phyloP scores from a whole-genome alignment of 2,113 vertebrate species.

The Entelurus aequoreus region DNA sequence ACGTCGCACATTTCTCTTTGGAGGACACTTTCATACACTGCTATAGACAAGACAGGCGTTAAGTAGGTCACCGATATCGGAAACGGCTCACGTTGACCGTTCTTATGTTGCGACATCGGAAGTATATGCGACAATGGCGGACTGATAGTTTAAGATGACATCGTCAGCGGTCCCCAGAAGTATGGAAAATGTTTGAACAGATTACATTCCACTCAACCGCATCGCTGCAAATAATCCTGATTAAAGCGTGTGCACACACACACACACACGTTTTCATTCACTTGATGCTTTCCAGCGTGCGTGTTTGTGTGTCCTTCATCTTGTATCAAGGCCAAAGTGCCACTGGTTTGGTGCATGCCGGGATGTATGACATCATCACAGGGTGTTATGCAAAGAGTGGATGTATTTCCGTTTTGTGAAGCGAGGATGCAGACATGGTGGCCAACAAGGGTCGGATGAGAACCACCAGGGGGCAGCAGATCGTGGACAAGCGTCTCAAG shows the following conservation, averaged over 20 bases:
- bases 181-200: constrained; percentile 20
- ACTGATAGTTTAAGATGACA: constrained; percentile 17
- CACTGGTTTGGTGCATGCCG: constrained; percentile 29
- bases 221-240: constrained; percentile 45
- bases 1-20: not conserved
- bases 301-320: constrained; percentile 25
- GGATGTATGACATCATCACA: constrained; percentile 34
- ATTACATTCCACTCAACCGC: constrained; percentile 41
- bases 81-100: too few species aligned
- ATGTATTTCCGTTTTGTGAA: constrained; percentile 1
- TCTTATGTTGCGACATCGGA: too few species aligned
- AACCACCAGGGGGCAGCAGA: not conserved
- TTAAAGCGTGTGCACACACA: constrained; percentile 28
- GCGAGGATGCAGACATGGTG: too few species aligned
- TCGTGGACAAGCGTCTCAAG: too few species aligned
- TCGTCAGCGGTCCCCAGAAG: not conserved
- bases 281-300: constrained; percentile 1
- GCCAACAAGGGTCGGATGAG: not conserved
- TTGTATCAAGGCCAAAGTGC: constrained; percentile 27
- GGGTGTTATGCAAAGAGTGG: constrained; percentile 4
- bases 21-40: not conserved
- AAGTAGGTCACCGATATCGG: too few species aligned
- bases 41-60: too few species aligned
- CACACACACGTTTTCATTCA: not conserved
- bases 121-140: not conserved